Evolutionary conservation across 2,113 vertebrate species (phyloP), one percentile per base, ranked within the genome.

Genomic region (Onychostoma macrolepis): DNA sequence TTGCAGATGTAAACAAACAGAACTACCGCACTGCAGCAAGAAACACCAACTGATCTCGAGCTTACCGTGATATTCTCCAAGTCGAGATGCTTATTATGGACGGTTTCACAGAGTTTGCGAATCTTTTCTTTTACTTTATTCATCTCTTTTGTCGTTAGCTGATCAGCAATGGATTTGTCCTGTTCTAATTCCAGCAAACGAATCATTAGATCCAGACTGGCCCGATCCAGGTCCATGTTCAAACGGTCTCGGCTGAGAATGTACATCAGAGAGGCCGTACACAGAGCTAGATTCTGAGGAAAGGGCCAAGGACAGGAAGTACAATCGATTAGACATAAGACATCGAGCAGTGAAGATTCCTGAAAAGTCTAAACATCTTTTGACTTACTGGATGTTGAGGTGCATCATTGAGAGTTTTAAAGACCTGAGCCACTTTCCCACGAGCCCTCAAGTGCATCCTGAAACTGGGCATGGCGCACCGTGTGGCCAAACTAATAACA

Each of bases 71-170:
- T 99, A 94, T 99, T 99, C 94, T 99, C 97, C 0, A 99, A 94
- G 94, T 99, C 98, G 88, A 99, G 95, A 93, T 99, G 98, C 90
- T 99, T 98, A 94, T 99, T 99, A 94, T 99, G 98, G 71, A 99
- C 98, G 0, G 97, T 99, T 95, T 99, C 98, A 67, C 98, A 99
- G 0, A 99, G 96, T 84, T 98, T 98, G 80, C 98, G 92, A 90
- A 99, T 99, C 95, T 98, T 99, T 94, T 99, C 98, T 92, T 99
- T 99, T 19, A 99, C 98, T 95, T 99, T 99, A 89, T 96, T 97
- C 93, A 99, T 97, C 90, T 99, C 98, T 87, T 97, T 96, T 91
- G 97, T 97, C 21, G 97, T 99, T 89, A 99, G 94, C 89, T 98
- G 95, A 85, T 94, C 94, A 86, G 95, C 93, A 0, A 88, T 90